These are phyloP conservation scores for Drosophila tani DNA, from an alignment of 1,140 invertebrate species.

Conservation along the genomic window DNA sequence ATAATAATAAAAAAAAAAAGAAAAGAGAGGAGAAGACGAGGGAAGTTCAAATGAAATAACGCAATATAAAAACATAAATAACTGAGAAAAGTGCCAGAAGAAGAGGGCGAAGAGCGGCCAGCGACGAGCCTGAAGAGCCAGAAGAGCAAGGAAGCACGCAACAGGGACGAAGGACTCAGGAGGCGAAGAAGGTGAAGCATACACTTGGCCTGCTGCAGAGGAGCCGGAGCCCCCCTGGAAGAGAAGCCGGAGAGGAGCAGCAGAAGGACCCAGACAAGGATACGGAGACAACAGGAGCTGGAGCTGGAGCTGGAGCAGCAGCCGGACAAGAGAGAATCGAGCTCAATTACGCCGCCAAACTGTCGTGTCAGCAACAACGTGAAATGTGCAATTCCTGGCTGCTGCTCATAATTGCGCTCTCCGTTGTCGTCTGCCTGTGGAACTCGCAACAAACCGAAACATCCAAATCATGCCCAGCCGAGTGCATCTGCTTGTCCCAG, in stretches of 20 bases:
- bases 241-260: constrained; percentile 7
- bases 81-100: constrained; percentile 44
- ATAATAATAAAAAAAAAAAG: constrained; percentile 58
- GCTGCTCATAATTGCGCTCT: constrained; percentile 84
- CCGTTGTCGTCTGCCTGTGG: constrained; percentile 85
- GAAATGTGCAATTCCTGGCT: constrained; percentile 85
- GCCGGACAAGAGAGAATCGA: constrained; percentile 70
- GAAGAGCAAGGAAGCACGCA: constrained; percentile 27
- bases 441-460: constrained; percentile 84
- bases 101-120: constrained; percentile 1
- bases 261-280: not conserved
- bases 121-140: not conserved
- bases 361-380: constrained; percentile 84
- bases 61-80: constrained; percentile 82
- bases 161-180: not conserved
- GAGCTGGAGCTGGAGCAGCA: constrained; percentile 29
- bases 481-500: constrained; percentile 92
- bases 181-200: constrained; percentile 23
- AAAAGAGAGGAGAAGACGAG: constrained; percentile 3
- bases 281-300: not conserved
- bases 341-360: constrained; percentile 84
- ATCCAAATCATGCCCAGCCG: constrained; percentile 88
- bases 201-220: constrained; percentile 14
- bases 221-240: not conserved
- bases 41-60: constrained; percentile 82